Evolutionary conservation across 2,113 vertebrate genomes (phyloP).

Genomic region (Archilochus colubris): DNA sequence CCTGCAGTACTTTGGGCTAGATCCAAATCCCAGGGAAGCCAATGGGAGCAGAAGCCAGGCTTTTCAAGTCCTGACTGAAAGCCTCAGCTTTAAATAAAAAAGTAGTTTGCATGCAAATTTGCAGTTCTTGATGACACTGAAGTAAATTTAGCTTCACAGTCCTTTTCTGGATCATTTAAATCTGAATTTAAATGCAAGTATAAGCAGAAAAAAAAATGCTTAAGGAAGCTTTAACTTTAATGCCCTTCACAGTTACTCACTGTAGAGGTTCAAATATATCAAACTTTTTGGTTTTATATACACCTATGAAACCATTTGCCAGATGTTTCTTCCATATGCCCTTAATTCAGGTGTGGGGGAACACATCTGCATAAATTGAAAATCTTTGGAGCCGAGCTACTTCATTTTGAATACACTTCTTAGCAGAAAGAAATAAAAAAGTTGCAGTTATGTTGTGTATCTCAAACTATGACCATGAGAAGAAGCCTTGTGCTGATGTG

Average conservation of each 20-base stretch:
- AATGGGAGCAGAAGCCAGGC: conserved; percentile 27
- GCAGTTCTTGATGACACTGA: conserved; percentile 1
- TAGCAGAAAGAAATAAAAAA: not conserved
- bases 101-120: conserved; percentile 31
- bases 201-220: not conserved
- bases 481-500: not conserved
- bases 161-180: not conserved
- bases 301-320: not conserved
- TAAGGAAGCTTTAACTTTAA: not conserved
- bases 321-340: not conserved
- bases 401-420: not conserved
- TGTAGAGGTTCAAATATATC: not conserved
- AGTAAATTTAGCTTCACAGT: conserved; percentile 22
- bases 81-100: conserved; percentile 12
- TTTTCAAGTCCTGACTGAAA: conserved; percentile 35
- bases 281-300: not conserved
- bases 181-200: not conserved
- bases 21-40: conserved; percentile 46
- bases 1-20: not conserved
- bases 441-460: not conserved
- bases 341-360: not conserved
- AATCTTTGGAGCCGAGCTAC: not conserved
- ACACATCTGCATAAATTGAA: not conserved
- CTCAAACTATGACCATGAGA: not conserved
- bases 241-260: not conserved